Percentiles rank a stretch among this genome's conserved stretches.
Conservation (phyloP, 2,797 vertebrate species). For the Manis pentadactyla region DNA sequence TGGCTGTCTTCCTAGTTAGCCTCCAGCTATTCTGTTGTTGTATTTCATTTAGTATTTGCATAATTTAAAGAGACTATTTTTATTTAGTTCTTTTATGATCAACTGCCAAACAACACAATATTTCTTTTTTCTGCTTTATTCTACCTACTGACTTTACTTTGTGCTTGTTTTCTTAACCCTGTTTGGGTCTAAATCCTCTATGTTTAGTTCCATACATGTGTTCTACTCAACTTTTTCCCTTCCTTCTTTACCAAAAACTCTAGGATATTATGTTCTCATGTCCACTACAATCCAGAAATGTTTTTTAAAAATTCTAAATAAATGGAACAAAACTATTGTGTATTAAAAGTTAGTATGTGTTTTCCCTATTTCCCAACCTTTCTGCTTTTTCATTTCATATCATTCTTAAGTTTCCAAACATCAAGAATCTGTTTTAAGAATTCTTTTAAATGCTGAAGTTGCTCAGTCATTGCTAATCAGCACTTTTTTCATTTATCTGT, state of each 20-base stretch:
- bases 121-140: background rate
- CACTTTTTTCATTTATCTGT: background rate
- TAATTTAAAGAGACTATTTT: conserved; percentile 25
- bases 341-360: background rate
- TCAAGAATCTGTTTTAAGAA: background rate
- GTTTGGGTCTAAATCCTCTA: background rate
- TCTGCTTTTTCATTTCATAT: background rate
- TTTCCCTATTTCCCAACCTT: background rate
- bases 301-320: conserved; percentile 23
- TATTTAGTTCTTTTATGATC: background rate
- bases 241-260: background rate
- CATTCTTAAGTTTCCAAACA: background rate
- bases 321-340: background rate
- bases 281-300: background rate
- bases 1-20: background rate
- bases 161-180: background rate
- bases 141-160: background rate
- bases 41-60: conserved; percentile 10
- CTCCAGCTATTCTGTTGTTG: background rate
- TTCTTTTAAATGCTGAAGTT: conserved; percentile 4
- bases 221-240: background rate
- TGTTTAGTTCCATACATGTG: background rate
- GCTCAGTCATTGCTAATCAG: conserved; percentile 13
- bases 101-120: background rate
- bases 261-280: background rate